Base-by-base conservation (phyloP, 2,888 invertebrate species). In the Harpalus rufipes region DNA sequence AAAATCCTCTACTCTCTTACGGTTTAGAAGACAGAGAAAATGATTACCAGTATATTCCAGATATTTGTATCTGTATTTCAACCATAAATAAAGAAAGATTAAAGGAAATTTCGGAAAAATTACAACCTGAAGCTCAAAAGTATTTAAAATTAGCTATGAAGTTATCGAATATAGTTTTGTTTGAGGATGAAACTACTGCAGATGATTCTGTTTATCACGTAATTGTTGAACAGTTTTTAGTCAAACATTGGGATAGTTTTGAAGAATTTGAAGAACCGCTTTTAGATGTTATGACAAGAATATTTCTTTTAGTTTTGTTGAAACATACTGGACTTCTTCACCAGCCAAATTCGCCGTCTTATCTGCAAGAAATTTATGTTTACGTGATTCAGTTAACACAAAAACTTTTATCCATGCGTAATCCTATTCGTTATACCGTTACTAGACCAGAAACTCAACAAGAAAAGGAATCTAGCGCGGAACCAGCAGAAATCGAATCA, bases 301-400 rank as follows among this genome's bases (percentile, higher is more conserved):
- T 92, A 86, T 90, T 92, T 85, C 88, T 94, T 58, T 91, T 92
- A 25, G 91, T 92, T 1, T 88, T 93, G 5, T 88, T 93, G 18
- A 93, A 93, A 87, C 93, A 93, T 85, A 91, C 92, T n/a, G 92
- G 92, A 1, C 88, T 93, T 63, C 87, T 91, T n/a, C 87, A 89
- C 18, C 89, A 90, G 85, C 88, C 91, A 58, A 86, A 88, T 7
- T 88, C 89, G 58, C 89, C 89, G 86, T 86, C 87, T 0, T 88
- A 87, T 7, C 87, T 90, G 4, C 88, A 90, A 86, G 90, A 91
- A 85, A 89, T 91, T 88, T 91, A 89, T 87, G 90, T 89, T 83
- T 88, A 87, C 83, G 88, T 88, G 2, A 86, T 88, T 63, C 88
- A 86, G 83, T 80, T 88, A 59, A 83, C 85, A 12, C 84, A 84